phyloP scores from a whole-genome alignment of 2,888 invertebrate species.

The Spisula solida region DNA sequence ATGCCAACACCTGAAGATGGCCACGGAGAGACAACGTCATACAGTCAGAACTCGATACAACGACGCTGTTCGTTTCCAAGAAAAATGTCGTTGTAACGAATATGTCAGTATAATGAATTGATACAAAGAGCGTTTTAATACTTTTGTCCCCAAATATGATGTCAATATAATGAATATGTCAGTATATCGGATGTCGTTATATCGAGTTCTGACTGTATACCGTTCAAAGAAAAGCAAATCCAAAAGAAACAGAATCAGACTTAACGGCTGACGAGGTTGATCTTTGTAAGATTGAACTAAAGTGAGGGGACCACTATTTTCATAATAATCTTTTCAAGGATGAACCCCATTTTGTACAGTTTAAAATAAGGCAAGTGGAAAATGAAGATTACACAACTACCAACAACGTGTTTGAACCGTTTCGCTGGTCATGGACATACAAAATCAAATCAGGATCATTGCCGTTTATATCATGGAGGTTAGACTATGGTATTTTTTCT shows the following conservation, averaged over 20 bases:
- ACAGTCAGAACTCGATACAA: too few relatives aligned
- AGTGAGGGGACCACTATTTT: background rate
- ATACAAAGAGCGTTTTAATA: too few relatives aligned
- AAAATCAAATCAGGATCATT: conserved; percentile 27
- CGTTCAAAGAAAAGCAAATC: background rate
- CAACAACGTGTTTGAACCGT: conserved; percentile 42
- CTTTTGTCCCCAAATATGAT: too few relatives aligned
- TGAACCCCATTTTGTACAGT: conserved; percentile 31
- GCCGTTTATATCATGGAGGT: conserved; percentile 59
- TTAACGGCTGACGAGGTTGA: too few relatives aligned
- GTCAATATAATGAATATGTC: too few relatives aligned
- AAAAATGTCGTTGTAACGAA: too few relatives aligned
- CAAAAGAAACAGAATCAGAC: background rate
- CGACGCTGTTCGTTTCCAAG: too few relatives aligned
- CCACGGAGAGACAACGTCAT: too few relatives aligned
- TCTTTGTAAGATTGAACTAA: background rate
- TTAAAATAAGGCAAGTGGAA: conserved; percentile 11
- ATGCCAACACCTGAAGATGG: too few relatives aligned
- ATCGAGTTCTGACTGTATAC: too few relatives aligned
- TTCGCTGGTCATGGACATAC: conserved; percentile 61
- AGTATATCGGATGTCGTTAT: too few relatives aligned
- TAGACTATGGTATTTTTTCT: conserved; percentile 56
- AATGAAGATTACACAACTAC: conserved; percentile 3
- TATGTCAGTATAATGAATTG: too few relatives aligned
- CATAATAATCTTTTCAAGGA: background rate